phyloP scores from a whole-genome alignment of 2,113 vertebrate genomes.

The Phaethon lepturus region DNA sequence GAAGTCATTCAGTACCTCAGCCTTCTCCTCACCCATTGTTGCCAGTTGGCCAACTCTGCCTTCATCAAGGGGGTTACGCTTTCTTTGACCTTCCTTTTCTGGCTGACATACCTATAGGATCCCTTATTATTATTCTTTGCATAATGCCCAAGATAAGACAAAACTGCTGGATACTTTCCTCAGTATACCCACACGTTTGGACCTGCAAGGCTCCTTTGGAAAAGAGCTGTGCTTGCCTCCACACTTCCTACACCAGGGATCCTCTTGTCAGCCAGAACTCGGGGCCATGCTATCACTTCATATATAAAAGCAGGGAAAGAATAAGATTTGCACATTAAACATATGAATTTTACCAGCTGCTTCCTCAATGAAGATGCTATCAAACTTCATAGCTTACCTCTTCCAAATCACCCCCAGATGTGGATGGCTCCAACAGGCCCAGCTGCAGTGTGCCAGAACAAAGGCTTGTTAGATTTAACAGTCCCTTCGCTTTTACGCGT shows the following conservation, averaged over 20 bases:
- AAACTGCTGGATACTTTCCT: not conserved
- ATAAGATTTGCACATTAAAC: not conserved
- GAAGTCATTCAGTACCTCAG: too few relatives aligned
- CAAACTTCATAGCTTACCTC: not conserved
- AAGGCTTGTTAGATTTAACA: not conserved
- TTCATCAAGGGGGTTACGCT: too few relatives aligned
- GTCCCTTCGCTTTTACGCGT: not conserved
- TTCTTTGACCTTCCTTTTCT: too few relatives aligned
- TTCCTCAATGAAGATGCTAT: not conserved
- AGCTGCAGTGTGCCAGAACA: not conserved
- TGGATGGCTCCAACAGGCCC: not conserved
- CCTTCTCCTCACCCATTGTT: too few relatives aligned
- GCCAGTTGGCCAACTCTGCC: too few relatives aligned
- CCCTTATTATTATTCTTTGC: too few relatives aligned
- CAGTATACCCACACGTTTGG: not conserved
- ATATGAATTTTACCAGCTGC: not conserved
- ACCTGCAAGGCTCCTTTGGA: not conserved
- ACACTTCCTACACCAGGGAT: not conserved
- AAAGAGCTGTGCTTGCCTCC: not conserved
- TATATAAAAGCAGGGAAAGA: not conserved
- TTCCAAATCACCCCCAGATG: not conserved
- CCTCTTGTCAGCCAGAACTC: not conserved
- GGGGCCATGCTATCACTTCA: accelerated
- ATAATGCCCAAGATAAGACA: not conserved
- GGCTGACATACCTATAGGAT: too few relatives aligned